Evolutionary conservation across 2,888 invertebrate species (phyloP).

Genomic region (Onthophagus sagittarius): DNA sequence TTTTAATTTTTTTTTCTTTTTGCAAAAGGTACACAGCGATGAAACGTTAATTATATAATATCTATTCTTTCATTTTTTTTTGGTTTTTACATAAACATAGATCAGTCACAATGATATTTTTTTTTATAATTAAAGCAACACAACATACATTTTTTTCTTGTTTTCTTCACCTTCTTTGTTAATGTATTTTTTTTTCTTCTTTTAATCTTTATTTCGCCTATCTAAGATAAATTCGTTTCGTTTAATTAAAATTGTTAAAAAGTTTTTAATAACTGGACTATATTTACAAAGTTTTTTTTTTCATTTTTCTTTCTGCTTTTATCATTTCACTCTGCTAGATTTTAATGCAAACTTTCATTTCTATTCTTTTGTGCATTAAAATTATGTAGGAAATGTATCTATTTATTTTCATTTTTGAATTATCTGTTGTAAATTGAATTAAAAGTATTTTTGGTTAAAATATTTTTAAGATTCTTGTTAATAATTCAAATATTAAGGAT

Average conservation of each 20-base stretch:
- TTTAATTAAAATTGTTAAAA: conserved; percentile 50
- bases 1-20: conserved; percentile 22
- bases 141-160: conserved; percentile 47
- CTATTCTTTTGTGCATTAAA: not conserved
- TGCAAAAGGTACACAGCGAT: conserved; percentile 49
- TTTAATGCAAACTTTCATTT: not conserved
- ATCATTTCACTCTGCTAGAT: not conserved
- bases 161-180: conserved; percentile 15
- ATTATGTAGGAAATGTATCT: conserved; percentile 22
- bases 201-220: conserved; percentile 43
- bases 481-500: not conserved
- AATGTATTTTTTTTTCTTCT: conserved; percentile 20
- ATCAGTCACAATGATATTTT: conserved; percentile 46
- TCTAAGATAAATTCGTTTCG: conserved; percentile 52
- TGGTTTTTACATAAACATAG: conserved; percentile 39
- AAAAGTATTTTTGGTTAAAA: conserved; percentile 13
- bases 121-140: conserved; percentile 47
- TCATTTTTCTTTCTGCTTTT: conserved; percentile 14
- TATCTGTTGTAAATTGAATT: not conserved
- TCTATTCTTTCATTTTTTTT: conserved; percentile 24
- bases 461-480: not conserved
- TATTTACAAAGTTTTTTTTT: conserved; percentile 46
- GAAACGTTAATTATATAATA: conserved; percentile 31
- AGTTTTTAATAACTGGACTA: conserved; percentile 50
- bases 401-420: not conserved